These are phyloP conservation scores for Tillus elongatus DNA, from an alignment of 2,888 invertebrate genomes.

Conservation along the genomic window DNA sequence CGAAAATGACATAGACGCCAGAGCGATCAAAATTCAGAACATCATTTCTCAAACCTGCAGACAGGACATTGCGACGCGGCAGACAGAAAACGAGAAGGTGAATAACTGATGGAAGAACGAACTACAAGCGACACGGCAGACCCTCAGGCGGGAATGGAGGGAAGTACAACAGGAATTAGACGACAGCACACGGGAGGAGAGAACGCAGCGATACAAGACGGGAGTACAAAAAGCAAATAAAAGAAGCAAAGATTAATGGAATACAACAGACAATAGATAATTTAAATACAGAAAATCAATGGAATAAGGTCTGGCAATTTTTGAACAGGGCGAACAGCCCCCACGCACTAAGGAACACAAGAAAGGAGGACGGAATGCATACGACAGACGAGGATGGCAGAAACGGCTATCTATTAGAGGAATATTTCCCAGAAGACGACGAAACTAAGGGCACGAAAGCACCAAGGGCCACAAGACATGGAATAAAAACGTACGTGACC, in stretches of 20 bases:
- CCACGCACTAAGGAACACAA: not conserved
- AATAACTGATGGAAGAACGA: no score
- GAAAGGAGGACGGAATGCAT: conserved; percentile 14
- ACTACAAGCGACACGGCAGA: no score
- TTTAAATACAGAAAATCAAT: not conserved
- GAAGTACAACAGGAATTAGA: no score
- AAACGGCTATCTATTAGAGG: not conserved
- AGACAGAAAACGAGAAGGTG: no score
- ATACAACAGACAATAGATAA: not conserved
- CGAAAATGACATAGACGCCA: no score
- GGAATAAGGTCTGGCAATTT: conserved; percentile 1
- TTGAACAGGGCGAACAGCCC: not conserved
- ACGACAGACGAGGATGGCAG: conserved; percentile 1
- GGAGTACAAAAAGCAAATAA: conserved; percentile 28
- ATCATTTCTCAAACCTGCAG: no score
- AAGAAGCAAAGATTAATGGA: conserved; percentile 24
- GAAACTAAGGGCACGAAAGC: not conserved
- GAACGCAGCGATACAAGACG: no score
- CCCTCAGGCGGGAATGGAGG: no score
- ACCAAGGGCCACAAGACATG: not conserved
- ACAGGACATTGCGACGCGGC: no score
- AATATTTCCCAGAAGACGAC: no score
- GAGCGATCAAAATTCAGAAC: no score
- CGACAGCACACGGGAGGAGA: no score
- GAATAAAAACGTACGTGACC: not conserved